phyloP scores from a whole-genome alignment of 2,888 invertebrate species.

The Salticus scenicus region DNA sequence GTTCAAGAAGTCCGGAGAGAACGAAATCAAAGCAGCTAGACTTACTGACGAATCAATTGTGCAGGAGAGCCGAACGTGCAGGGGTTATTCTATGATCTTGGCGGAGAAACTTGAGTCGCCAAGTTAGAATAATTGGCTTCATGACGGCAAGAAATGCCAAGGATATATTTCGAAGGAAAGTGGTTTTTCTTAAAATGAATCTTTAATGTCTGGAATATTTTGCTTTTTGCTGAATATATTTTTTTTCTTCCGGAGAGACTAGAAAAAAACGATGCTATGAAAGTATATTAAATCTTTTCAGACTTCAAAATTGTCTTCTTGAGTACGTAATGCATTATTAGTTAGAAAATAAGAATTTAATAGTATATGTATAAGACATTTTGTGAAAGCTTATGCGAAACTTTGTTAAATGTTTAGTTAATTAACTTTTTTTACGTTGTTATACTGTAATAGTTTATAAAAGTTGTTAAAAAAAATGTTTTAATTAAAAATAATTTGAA shows the following conservation, averaged over 20 bases:
- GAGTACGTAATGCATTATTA: no score
- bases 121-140: constrained; percentile 14
- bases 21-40: constrained; percentile 37
- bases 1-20: constrained; percentile 41
- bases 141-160: not conserved
- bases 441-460: no score
- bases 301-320: no score
- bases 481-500: no score
- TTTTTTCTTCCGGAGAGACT: not conserved
- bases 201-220: not conserved
- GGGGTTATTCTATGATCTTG: constrained; percentile 36
- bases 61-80: constrained; percentile 55
- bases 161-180: not conserved
- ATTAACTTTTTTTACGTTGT: no score
- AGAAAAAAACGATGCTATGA: not conserved
- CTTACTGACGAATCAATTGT: constrained; percentile 66
- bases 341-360: no score
- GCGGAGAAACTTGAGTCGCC: not conserved
- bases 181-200: not conserved
- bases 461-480: no score
- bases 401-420: no score
- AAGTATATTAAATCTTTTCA: no score
- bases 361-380: no score
- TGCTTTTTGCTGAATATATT: not conserved
- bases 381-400: no score